Evolutionary conservation across 2,113 vertebrate species (phyloP).

Genomic region (Tiliqua scincoides): DNA sequence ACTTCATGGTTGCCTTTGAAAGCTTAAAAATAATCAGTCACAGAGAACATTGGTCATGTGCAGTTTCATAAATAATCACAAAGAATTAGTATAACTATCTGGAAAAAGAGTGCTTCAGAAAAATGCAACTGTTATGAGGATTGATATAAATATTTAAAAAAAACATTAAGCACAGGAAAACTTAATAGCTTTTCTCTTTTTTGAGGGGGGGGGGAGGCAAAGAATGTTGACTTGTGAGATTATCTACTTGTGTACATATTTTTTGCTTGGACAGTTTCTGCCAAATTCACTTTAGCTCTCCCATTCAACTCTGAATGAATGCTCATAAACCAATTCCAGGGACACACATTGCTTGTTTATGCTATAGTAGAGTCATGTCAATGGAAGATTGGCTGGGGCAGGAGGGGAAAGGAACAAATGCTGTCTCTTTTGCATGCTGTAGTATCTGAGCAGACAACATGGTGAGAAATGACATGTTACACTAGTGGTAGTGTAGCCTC

Average conservation of each 20-base stretch:
- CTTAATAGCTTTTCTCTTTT: neutral
- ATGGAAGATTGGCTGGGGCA: neutral
- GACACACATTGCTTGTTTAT: neutral
- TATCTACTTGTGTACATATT: neutral
- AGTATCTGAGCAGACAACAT: neutral
- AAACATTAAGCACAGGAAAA: constrained; percentile 48
- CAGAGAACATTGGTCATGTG: constrained; percentile 56
- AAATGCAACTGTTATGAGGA: neutral
- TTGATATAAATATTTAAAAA: constrained; percentile 8
- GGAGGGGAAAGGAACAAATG: neutral
- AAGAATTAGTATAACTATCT: constrained; percentile 57
- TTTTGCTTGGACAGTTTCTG: neutral
- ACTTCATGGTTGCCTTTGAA: constrained; percentile 55
- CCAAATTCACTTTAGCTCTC: neutral
- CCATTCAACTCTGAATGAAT: neutral
- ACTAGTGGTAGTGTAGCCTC: neutral
- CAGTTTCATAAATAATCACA: constrained; percentile 53
- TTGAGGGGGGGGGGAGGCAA: neutral
- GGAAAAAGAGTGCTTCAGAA: constrained; percentile 56
- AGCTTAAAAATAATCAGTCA: constrained; percentile 39
- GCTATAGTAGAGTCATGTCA: neutral
- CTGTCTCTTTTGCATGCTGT: neutral
- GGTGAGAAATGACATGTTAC: neutral
- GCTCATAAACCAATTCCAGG: neutral
- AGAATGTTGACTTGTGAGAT: neutral